phyloP scores from a whole-genome alignment of 2,113 vertebrate species.

The Mellivora capensis region DNA sequence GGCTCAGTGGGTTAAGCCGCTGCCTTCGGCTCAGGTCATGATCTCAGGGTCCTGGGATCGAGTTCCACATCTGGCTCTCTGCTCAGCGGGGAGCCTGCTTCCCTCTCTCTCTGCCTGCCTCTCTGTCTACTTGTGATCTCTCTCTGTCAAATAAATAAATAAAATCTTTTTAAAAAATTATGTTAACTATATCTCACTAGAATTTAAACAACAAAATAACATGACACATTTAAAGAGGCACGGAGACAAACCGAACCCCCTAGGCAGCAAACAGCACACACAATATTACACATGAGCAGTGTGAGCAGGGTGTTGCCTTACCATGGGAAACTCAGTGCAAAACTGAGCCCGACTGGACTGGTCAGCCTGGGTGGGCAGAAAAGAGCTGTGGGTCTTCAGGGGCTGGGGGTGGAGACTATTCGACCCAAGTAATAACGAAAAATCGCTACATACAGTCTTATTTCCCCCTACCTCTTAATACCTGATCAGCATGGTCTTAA shows the following conservation, averaged over 20 bases:
- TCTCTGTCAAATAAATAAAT: too few relatives aligned
- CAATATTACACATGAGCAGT: rapidly evolving
- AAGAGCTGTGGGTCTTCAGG: not conserved
- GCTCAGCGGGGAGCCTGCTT: too few relatives aligned
- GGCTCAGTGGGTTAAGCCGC: too few relatives aligned
- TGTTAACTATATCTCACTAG: not conserved
- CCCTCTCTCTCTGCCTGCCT: too few relatives aligned
- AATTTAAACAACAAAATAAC: not conserved
- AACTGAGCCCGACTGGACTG: not conserved
- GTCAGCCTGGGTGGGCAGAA: not conserved
- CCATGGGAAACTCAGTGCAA: not conserved
- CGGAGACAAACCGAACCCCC: not conserved
- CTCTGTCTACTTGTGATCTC: too few relatives aligned
- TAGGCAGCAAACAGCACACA: not conserved
- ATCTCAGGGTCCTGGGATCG: too few relatives aligned
- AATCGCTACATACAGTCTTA: not conserved
- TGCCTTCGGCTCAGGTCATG: too few relatives aligned
- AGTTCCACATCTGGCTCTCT: too few relatives aligned
- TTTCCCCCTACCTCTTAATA: not conserved
- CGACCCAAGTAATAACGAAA: not conserved
- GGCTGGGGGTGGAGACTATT: not conserved
- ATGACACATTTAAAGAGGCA: not conserved
- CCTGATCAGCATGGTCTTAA: constrained; percentile 23
- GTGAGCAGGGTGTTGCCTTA: not conserved
- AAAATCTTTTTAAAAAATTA: too few relatives aligned